Evolutionary conservation across 2,113 vertebrate genomes (phyloP), one percentile per base, ranked within the genome.

Genomic region (Proteles cristata): DNA sequence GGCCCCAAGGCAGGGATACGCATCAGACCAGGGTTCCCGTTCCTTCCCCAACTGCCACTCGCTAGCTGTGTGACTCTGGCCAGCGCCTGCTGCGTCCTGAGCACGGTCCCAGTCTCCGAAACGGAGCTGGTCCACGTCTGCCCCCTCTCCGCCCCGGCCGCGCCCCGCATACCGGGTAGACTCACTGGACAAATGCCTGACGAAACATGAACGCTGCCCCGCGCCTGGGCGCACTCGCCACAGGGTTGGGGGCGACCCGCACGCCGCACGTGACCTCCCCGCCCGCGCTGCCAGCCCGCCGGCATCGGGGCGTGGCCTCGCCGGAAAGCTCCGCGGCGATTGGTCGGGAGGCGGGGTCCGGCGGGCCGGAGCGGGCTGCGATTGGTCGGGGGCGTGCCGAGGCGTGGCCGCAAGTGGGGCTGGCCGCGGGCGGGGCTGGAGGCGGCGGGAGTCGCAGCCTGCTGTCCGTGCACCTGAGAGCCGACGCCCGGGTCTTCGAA

Each of bases 231-330:
- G 50, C 23, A 39, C 58, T 1, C 58, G 19, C 7, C 0, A 0
- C 39, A 23, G 0, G 35, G 25, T 23, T 0, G n/a, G 16, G 17
- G 23, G 43, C 33, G 2, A 33, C 43, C n/a, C 28, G n/a, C 58
- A n/a, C 11, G 21, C 43, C 1, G 45, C 96, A 80, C 96, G 45
- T 96, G 96, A 97, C 82, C 66, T 48, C 79, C 33, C 15, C 12
- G 1, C 85, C 17, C 0, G 14, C 4, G 7, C 69, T 0, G 25
- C 8, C 1, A 3, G 9, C 31, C 43, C 10, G 23, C 3, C 2
- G 35, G 25, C 19, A 19, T 53, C 11, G 19, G 96, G 88, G 88
- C 68, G 83, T 39, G 87, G 94, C 45, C 55, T 74, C 31, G 11
- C 2, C 0, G n/a, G n/a, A 9, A 14, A 8, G 61, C 17, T 1